Base-by-base conservation (phyloP, 2,888 invertebrate species). In the Drosophila maculinotata region DNA sequence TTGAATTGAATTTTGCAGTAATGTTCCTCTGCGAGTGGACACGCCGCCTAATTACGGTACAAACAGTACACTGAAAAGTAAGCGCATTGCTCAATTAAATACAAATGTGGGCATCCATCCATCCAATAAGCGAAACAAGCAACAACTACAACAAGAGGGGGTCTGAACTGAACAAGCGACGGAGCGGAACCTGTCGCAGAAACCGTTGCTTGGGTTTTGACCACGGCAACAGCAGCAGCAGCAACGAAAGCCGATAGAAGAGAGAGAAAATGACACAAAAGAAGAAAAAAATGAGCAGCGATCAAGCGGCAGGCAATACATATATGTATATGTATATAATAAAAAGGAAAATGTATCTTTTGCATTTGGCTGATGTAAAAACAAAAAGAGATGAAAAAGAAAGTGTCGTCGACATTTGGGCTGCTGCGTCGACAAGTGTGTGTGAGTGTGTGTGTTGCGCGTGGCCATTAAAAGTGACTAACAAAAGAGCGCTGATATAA, bases 1-100 rank as follows among this genome's bases (percentile, higher is more conserved):
- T 38, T 33, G 26, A 41, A 17, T 30, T 53, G n/a, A 44, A 54
- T 58, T 54, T 64, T 38, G 48, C 45, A 38, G 38, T 35, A 44
- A 17, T 54, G 10, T n/a, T 36, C 12, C 15, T 7, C 33, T 30
- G 20, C n/a, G 38, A 48, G 54, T 73, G 65, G 64, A 69, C 59
- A 58, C 51, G 58, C 62, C 47, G 49, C 62, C 67, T 77, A 87
- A 87, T 75, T 75, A 66, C 68, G 62, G 49, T 33, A 45, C 17
- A 38, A n/a, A 66, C 67, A 69, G 66, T 65, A 49, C 64, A 63
- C 42, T 64, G 64, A 70, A 63, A 77, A 65, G 58, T 73, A 82
- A 76, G 79, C 83, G 69, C 68, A 70, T 79, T 79, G 77, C 77
- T 72, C 86, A 87, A 87, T 83, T 83, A 83, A 82, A 79, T 79